A percentile compares a stretch with the other conserved stretches of the same genome.
Evolutionary conservation across 2,888 invertebrate species (phyloP).

Genomic region (Folsomia candida): DNA sequence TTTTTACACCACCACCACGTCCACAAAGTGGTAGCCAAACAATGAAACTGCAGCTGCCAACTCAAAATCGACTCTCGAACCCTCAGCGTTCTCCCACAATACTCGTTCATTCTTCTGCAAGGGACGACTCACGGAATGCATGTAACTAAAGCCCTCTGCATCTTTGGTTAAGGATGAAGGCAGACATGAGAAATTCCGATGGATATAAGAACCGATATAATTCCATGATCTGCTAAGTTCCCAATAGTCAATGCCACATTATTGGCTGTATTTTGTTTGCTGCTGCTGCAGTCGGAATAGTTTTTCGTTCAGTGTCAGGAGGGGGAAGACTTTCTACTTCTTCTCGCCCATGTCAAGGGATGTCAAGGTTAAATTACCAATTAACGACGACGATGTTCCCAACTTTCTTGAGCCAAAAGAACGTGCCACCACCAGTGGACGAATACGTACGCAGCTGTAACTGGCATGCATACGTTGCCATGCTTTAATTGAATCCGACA

Average conservation of each 20-base stretch:
- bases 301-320: neutral
- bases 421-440: no score
- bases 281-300: neutral
- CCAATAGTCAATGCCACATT: no score
- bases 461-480: neutral
- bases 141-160: neutral
- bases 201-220: no score
- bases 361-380: conserved; percentile 19
- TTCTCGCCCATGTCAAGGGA: neutral
- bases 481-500: neutral
- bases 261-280: neutral
- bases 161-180: neutral
- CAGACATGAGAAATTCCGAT: neutral
- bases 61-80: neutral
- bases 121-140: neutral
- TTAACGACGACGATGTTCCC: conserved; percentile 7
- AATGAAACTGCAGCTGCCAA: neutral
- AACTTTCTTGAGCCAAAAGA: neutral
- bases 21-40: neutral
- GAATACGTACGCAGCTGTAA: neutral
- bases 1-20: neutral
- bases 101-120: no score
- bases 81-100: no score
- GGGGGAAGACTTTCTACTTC: neutral
- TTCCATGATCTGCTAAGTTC: no score